Percentiles rank a stretch among this genome's conserved stretches.
Evolutionary conservation across 2,888 invertebrate species (phyloP).

Genomic region (Chrysolina americana): DNA sequence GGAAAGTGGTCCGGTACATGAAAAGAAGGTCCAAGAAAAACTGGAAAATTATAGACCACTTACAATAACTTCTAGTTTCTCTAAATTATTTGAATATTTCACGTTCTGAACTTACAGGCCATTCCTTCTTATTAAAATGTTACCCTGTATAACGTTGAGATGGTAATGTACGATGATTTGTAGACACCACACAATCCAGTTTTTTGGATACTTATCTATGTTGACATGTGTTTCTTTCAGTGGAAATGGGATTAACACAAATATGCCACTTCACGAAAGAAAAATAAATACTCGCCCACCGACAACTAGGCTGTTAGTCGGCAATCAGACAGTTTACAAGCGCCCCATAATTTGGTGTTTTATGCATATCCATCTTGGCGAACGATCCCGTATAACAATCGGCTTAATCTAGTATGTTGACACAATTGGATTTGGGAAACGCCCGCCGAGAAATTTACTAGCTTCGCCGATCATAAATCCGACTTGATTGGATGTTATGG

Average conservation of each 20-base stretch:
- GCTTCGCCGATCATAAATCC: slow-evolving; percentile 68
- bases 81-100: too few relatives aligned
- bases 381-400: slow-evolving; percentile 63
- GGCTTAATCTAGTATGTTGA: slow-evolving; percentile 68
- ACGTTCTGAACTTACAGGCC: too few relatives aligned
- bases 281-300: slow-evolving; percentile 5
- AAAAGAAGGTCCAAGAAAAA: too few relatives aligned
- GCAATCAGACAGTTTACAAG: slow-evolving; percentile 40
- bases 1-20: too few relatives aligned
- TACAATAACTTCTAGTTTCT: too few relatives aligned
- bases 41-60: too few relatives aligned
- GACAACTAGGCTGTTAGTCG: not conserved
- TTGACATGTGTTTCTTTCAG: not conserved
- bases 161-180: too few relatives aligned
- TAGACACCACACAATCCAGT: too few relatives aligned
- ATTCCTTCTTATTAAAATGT: too few relatives aligned
- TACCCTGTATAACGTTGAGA: too few relatives aligned
- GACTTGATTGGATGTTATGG: slow-evolving; percentile 71
- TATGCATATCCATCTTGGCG: slow-evolving; percentile 39
- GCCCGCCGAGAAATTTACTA: slow-evolving; percentile 69
- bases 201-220: too few relatives aligned
- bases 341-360: slow-evolving; percentile 32
- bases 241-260: not conserved
- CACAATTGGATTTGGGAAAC: slow-evolving; percentile 68
- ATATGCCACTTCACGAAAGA: not conserved